Percentiles rank a stretch among this genome's conserved stretches.
Conservation (phyloP, 2,797 vertebrate genomes). For the Diplodus sargus region DNA sequence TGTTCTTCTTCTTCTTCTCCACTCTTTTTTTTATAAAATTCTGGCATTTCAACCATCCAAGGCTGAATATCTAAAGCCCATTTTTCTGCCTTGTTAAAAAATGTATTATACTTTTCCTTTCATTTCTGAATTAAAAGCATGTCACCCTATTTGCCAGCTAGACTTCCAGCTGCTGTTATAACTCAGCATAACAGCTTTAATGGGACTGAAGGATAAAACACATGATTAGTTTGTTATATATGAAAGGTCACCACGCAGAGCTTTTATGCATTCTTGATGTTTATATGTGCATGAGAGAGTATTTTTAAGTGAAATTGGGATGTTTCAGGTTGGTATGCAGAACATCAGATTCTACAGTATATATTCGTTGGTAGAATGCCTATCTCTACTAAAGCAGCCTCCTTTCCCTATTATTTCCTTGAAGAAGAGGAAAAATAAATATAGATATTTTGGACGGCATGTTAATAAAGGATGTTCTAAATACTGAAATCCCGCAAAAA, state of each 20-base stretch:
- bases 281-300: background rate
- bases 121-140: constrained; percentile 17
- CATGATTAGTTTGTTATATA: constrained; percentile 12
- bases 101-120: constrained; percentile 28
- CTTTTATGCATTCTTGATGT: constrained; percentile 3
- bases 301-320: constrained; percentile 4
- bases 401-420: background rate
- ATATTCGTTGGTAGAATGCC: background rate
- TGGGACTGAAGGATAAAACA: constrained; percentile 22
- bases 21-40: background rate
- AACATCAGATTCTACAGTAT: background rate
- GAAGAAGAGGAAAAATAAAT: background rate
- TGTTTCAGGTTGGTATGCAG: constrained; percentile 40
- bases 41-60: constrained; percentile 37
- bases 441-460: background rate
- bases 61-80: constrained; percentile 19
- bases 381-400: background rate
- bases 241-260: constrained; percentile 16
- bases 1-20: background rate
- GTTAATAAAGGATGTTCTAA: constrained; percentile 1
- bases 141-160: constrained; percentile 16
- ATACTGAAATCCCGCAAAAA: background rate
- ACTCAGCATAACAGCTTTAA: constrained; percentile 23
- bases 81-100: constrained; percentile 16
- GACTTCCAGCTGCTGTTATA: background rate